These are phyloP conservation scores for Ectemnius continuus DNA, from an alignment of 2,888 invertebrate species.

Conservation along the genomic window DNA sequence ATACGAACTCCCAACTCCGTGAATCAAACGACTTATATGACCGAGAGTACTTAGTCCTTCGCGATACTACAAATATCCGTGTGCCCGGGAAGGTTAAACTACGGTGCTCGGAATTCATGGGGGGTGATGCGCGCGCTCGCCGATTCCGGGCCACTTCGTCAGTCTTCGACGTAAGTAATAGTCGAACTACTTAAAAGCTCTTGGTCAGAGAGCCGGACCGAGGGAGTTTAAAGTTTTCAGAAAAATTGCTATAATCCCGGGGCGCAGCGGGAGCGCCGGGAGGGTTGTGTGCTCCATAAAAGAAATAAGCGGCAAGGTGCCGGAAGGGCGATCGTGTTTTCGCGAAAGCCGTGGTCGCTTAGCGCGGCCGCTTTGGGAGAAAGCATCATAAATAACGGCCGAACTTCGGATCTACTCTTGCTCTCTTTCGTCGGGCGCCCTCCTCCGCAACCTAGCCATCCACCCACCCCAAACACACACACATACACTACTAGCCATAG, in stretches of 20 bases:
- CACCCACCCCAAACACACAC: not conserved
- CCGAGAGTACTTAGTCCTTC: too few relatives aligned
- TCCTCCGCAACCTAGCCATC: conserved; percentile 17
- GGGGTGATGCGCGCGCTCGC: too few relatives aligned
- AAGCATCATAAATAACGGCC: conserved; percentile 69
- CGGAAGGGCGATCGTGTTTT: conserved; percentile 57
- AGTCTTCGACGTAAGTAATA: too few relatives aligned
- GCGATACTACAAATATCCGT: too few relatives aligned
- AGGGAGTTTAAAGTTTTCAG: not conserved
- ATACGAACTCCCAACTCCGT: too few relatives aligned
- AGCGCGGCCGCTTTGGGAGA: conserved; percentile 54
- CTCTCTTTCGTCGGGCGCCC: conserved; percentile 39
- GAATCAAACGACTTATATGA: too few relatives aligned
- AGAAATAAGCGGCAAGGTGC: conserved; percentile 42
- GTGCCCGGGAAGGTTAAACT: too few relatives aligned
- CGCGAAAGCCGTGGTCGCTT: conserved; percentile 53
- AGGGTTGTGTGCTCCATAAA: not conserved
- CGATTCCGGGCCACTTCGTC: too few relatives aligned
- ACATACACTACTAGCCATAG: conserved; percentile 14
- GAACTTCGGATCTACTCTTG: conserved; percentile 58
- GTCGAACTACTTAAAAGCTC: too few relatives aligned
- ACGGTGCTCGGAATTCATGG: too few relatives aligned
- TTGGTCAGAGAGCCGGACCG: too few relatives aligned
- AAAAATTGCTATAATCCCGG: conserved; percentile 2
- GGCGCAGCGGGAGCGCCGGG: not conserved